phyloP scores from a whole-genome alignment of 2,113 vertebrate species.

The Aegypius monachus region DNA sequence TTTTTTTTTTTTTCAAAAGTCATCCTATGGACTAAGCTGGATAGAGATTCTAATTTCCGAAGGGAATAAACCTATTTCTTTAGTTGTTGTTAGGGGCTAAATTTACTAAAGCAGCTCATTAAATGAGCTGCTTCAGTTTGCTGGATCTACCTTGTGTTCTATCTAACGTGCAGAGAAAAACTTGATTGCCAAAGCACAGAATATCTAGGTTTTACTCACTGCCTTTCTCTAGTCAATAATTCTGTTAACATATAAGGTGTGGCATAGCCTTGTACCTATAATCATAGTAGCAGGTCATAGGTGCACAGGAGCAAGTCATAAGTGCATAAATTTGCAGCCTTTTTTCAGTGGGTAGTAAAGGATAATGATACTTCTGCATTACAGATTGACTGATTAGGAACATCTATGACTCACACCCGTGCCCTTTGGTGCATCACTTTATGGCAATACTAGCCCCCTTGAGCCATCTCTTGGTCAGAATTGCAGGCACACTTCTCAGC shows the following conservation, averaged over 20 bases:
- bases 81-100: not conserved
- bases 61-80: not conserved
- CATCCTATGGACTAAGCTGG: not conserved
- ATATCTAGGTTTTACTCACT: not conserved
- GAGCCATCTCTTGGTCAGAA: not conserved
- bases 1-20: not conserved
- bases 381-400: not conserved
- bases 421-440: not conserved
- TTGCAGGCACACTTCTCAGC: not conserved
- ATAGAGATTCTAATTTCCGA: not conserved
- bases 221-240: not conserved
- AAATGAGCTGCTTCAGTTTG: not conserved
- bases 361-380: not conserved
- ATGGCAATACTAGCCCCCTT: not conserved
- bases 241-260: not conserved
- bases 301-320: not conserved
- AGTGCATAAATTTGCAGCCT: not conserved
- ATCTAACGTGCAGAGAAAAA: not conserved
- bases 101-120: not conserved
- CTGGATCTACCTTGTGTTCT: not conserved
- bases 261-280: not conserved
- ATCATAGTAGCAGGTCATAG: not conserved
- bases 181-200: not conserved
- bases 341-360: not conserved
- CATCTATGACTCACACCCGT: not conserved